These are phyloP conservation scores for Tretioscincus oriximinensis DNA, from an alignment of 2,113 vertebrate species.

Conservation along the genomic window DNA sequence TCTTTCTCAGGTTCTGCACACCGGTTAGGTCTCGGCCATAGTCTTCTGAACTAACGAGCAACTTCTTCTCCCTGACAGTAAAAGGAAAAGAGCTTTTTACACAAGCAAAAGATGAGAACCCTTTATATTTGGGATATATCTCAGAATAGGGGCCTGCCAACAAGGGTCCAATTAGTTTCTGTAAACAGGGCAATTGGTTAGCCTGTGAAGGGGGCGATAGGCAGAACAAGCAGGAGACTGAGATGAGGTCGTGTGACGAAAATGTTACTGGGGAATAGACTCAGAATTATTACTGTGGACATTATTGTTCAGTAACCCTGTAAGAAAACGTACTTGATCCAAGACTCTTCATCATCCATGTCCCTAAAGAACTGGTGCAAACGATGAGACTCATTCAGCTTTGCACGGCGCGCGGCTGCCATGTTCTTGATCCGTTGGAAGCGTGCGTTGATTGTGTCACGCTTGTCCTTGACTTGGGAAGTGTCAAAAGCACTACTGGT, in stretches of 20 bases:
- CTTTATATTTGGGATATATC: too few species aligned
- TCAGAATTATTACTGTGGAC: fast-evolving
- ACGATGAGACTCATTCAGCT: conserved; percentile 93
- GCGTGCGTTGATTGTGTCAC: conserved; percentile 87
- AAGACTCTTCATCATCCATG: conserved; percentile 97
- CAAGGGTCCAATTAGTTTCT: too few species aligned
- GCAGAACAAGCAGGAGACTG: too few species aligned
- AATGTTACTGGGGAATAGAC: too few species aligned
- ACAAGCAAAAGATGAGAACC: not conserved
- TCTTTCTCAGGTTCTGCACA: conserved; percentile 97
- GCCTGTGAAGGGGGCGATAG: too few species aligned
- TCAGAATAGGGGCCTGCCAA: too few species aligned
- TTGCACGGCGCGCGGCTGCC: conserved; percentile 84
- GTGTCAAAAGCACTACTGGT: conserved; percentile 95
- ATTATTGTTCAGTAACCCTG: fast-evolving
- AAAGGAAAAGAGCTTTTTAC: not conserved
- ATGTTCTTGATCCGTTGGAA: conserved; percentile 93
- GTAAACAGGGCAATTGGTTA: too few species aligned
- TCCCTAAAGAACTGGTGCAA: conserved; percentile 99
- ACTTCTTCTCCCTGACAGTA: conserved; percentile 88
- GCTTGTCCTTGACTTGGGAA: conserved; percentile 93
- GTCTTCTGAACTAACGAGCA: conserved; percentile 96
- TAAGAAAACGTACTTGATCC: conserved; percentile 88
- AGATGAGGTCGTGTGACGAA: too few species aligned
- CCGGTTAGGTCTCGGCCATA: conserved; percentile 96